Conservation (phyloP, 2,888 invertebrate species). For the Antitype chi region DNA sequence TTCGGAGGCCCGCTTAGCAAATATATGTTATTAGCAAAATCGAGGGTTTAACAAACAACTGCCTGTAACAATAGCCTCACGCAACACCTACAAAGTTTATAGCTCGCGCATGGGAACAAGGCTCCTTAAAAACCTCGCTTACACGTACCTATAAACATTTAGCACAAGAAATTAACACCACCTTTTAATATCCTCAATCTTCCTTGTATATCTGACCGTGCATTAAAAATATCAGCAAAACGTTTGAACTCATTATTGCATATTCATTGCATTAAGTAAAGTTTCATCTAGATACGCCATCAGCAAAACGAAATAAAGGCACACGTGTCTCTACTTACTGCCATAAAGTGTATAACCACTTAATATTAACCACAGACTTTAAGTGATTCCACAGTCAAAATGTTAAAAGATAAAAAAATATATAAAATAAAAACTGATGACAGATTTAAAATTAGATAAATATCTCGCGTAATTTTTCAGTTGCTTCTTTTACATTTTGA, state of each 20-base stretch:
- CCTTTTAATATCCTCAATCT: conserved; percentile 18
- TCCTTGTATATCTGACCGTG: conserved; percentile 17
- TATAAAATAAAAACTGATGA: conserved; percentile 39
- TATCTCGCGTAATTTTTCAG: conserved; percentile 27
- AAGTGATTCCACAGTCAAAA: conserved; percentile 30
- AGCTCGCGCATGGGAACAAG: conserved; percentile 10
- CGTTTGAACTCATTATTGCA: conserved; percentile 66
- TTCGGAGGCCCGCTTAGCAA: conserved; percentile 78
- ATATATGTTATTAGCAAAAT: conserved; percentile 84
- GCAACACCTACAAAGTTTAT: conserved; percentile 55
- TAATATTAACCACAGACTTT: conserved; percentile 42
- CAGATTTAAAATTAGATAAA: conserved; percentile 54
- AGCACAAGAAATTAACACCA: conserved; percentile 31
- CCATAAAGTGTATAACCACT: conserved; percentile 45
- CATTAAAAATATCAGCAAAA: conserved; percentile 61
- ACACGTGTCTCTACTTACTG: conserved; percentile 26
- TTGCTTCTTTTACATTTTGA: conserved; percentile 31
- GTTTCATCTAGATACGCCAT: conserved; percentile 47
- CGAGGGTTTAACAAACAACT: conserved; percentile 79
- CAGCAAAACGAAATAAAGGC: conserved; percentile 41
- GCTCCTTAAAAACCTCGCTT: conserved; percentile 4
- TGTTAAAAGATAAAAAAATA: conserved; percentile 37
- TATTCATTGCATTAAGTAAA: conserved; percentile 51
- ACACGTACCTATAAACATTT: neutral
- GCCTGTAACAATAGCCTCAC: conserved; percentile 75